Conservation (phyloP, 2,113 vertebrate genomes). For the Pungitius pungitius region DNA sequence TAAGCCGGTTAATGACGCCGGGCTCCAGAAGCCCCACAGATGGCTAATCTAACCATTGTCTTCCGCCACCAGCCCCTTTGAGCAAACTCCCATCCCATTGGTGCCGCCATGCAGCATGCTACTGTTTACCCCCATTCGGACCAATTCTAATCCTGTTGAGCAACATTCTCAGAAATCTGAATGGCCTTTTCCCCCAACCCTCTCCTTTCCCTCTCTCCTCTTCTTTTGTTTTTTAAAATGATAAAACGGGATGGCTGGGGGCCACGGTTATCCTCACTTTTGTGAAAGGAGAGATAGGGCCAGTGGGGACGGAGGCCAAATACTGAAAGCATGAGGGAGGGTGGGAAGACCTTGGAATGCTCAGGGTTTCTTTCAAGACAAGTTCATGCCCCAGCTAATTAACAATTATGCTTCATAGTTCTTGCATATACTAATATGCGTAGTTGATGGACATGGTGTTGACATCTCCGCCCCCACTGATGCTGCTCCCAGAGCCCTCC, state of each 20-base stretch:
- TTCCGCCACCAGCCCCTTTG: constrained; percentile 61
- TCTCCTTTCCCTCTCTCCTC: constrained; percentile 19
- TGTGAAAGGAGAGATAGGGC: constrained; percentile 56
- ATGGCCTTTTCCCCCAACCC: constrained; percentile 51
- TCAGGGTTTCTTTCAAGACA: constrained; percentile 61
- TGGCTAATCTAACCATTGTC: constrained; percentile 85
- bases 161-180: constrained; percentile 75
- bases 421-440: constrained; percentile 65
- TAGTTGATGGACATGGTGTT: constrained; percentile 74
- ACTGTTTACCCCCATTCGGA: constrained; percentile 81
- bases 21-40: constrained; percentile 81
- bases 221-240: constrained; percentile 72
- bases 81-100: constrained; percentile 64
- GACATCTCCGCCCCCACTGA: constrained; percentile 64
- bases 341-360: constrained; percentile 69
- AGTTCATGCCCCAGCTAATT: constrained; percentile 77
- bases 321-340: constrained; percentile 49
- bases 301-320: constrained; percentile 5
- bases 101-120: constrained; percentile 71
- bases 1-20: constrained; percentile 78
- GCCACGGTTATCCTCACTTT: constrained; percentile 57
- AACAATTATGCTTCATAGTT: constrained; percentile 72
- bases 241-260: constrained; percentile 53
- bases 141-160: constrained; percentile 83
- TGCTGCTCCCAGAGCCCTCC: constrained; percentile 48